These are phyloP conservation scores for Neopipo cinnamomea DNA, from an alignment of 2,113 vertebrate genomes.

Conservation along the genomic window DNA sequence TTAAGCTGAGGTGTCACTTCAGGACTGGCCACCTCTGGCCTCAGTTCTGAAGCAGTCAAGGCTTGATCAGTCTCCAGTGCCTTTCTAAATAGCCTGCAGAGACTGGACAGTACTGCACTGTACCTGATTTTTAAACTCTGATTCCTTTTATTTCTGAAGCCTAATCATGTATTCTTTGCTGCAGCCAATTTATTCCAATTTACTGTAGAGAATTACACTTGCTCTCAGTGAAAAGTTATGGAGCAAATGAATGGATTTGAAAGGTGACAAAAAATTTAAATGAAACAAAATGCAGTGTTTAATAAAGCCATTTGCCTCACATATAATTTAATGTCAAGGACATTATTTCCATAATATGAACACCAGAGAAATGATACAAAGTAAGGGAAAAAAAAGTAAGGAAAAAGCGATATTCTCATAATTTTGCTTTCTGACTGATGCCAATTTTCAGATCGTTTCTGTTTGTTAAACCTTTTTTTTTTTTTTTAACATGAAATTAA, in stretches of 20 bases:
- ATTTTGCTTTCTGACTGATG: not conserved
- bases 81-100: not conserved
- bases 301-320: not conserved
- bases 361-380: not conserved
- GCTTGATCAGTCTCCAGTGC: not conserved
- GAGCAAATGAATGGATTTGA: not conserved
- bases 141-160: not conserved
- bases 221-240: not conserved
- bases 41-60: not conserved
- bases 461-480: not conserved
- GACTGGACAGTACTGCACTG: not conserved
- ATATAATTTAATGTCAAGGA: not conserved
- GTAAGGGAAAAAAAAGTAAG: not conserved
- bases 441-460: not conserved
- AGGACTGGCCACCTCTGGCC: not conserved
- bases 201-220: not conserved
- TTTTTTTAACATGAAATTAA: not conserved
- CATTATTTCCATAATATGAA: not conserved
- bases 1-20: not conserved
- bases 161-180: not conserved
- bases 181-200: not conserved
- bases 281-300: not conserved
- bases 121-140: not conserved
- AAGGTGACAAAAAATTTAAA: not conserved
- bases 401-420: not conserved